Conservation (phyloP, 2,113 vertebrate genomes). For the Rhegmatorhina hoffmannsi region DNA sequence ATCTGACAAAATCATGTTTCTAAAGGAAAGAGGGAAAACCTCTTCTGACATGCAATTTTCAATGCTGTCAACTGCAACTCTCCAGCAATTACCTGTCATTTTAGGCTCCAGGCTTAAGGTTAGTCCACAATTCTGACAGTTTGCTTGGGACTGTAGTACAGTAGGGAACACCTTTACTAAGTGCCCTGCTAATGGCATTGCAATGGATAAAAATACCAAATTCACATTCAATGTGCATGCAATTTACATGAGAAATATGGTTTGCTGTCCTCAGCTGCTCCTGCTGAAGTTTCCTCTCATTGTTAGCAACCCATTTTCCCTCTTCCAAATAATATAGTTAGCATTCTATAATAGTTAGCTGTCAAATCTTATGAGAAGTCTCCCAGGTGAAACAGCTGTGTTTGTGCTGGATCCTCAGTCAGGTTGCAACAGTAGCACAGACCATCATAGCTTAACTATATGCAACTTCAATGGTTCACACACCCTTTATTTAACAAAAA, state of each 20-base stretch:
- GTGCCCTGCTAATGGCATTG: background rate
- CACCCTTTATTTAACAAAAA: background rate
- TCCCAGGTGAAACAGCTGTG: background rate
- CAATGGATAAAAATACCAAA: background rate
- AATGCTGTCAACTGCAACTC: background rate
- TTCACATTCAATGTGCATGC: background rate
- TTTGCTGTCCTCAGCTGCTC: background rate
- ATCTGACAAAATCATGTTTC: background rate
- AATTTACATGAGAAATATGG: background rate
- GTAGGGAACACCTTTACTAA: background rate
- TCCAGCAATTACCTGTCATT: background rate
- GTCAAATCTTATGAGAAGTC: background rate
- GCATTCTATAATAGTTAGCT: background rate
- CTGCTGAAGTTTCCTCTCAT: background rate
- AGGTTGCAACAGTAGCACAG: background rate
- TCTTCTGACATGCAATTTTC: background rate
- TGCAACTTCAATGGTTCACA: background rate
- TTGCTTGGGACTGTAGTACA: background rate
- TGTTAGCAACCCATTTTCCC: background rate
- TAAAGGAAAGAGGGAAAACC: background rate
- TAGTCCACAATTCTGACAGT: background rate
- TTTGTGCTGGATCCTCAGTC: background rate
- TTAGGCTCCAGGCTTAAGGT: background rate
- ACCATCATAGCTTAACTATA: background rate
- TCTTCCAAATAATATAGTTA: background rate